Conservation (phyloP, 1,140 invertebrate genomes). For the Elysia chlorotica region DNA sequence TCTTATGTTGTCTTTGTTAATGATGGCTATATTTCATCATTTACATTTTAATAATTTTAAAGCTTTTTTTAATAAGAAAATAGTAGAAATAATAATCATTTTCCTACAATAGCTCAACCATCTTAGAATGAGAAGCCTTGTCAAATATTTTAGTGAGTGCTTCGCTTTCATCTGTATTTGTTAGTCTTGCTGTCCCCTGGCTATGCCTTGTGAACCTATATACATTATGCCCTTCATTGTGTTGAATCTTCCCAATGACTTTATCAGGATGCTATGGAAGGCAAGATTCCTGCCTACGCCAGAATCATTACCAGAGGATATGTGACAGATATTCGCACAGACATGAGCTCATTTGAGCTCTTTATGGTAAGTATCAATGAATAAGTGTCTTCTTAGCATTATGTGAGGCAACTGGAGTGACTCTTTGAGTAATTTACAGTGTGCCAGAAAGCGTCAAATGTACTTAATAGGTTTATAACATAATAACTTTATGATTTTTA, state of each 20-base stretch:
- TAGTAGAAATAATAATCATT: not conserved
- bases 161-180: too few species aligned
- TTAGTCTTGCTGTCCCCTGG: too few species aligned
- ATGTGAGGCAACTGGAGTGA: too few species aligned
- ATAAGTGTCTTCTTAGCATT: not conserved
- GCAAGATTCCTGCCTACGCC: conserved; percentile 45
- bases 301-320: conserved; percentile 48
- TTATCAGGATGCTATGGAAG: conserved; percentile 27
- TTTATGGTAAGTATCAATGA: conserved; percentile 44
- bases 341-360: conserved; percentile 54
- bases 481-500: too few species aligned
- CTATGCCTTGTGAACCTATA: too few species aligned
- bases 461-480: too few species aligned
- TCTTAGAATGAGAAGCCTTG: too few species aligned
- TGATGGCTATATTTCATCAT: not conserved
- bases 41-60: not conserved
- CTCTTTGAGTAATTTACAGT: too few species aligned
- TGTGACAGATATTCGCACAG: conserved; percentile 44
- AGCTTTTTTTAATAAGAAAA: conserved; percentile 7
- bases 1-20: not conserved
- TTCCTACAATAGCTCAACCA: conserved; percentile 8
- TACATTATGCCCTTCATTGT: too few species aligned
- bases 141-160: too few species aligned
- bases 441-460: too few species aligned
- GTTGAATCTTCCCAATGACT: too few species aligned